Percentiles rank a stretch among this genome's conserved stretches.
Evolutionary conservation across 2,888 invertebrate genomes (phyloP).

Genomic region (Melangyna quadrimaculata): DNA sequence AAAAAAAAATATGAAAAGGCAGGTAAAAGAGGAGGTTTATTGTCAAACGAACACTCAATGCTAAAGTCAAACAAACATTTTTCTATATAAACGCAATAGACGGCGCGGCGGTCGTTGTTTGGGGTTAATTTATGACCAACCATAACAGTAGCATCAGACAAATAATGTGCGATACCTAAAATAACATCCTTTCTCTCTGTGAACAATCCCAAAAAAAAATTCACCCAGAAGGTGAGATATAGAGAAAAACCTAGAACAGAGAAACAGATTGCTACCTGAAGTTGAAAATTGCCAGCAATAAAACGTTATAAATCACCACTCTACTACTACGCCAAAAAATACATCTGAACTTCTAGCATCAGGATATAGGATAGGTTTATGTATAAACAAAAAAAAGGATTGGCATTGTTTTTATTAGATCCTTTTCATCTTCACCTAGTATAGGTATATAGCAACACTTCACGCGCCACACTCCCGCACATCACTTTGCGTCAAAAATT

Average conservation of each 20-base stretch:
- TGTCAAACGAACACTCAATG: constrained; percentile 38
- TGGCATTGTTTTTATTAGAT: constrained; percentile 67
- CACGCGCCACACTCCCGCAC: constrained; percentile 22
- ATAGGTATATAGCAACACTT: background rate
- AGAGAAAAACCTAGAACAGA: constrained; percentile 45
- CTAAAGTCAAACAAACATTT: constrained; percentile 53
- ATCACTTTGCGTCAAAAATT: constrained; percentile 70
- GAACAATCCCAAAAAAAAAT: constrained; percentile 12
- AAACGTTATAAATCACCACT: constrained; percentile 74
- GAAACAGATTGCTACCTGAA: constrained; percentile 74
- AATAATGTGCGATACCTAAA: constrained; percentile 26
- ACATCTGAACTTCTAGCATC: background rate
- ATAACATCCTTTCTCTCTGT: constrained; percentile 40
- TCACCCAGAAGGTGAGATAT: constrained; percentile 20
- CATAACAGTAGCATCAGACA: constrained; percentile 52
- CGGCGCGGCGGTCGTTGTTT: constrained; percentile 46
- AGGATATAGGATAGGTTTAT: background rate
- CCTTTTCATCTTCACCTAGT: constrained; percentile 52
- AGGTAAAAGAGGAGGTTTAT: background rate
- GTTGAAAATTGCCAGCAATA: constrained; percentile 75
- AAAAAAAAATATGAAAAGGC: background rate
- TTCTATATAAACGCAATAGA: background rate
- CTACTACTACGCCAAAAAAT: constrained; percentile 35
- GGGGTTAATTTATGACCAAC: constrained; percentile 63
- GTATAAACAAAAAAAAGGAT: constrained; percentile 40